These are phyloP conservation scores for Chromobotia macracanthus DNA, from an alignment of 2,797 vertebrate species.

Conservation along the genomic window DNA sequence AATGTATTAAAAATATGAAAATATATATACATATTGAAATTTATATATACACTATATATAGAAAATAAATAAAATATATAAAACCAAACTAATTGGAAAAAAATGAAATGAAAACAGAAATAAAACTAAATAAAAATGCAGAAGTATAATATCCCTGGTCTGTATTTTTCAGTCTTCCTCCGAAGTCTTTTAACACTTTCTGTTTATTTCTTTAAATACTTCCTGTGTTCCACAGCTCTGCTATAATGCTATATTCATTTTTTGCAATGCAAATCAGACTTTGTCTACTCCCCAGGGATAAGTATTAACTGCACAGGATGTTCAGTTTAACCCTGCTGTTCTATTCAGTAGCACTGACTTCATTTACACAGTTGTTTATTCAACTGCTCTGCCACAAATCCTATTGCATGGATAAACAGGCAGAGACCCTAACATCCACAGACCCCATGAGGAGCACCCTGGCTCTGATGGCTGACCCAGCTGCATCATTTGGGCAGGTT, in stretches of 20 bases:
- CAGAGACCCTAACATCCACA: constrained; percentile 30
- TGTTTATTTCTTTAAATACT: constrained; percentile 15
- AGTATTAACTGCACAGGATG: constrained; percentile 14
- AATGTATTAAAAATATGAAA: too few species aligned
- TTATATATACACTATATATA: too few species aligned
- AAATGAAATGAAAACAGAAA: too few species aligned
- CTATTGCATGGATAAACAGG: constrained; percentile 47
- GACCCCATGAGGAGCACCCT: constrained; percentile 34
- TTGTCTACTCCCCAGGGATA: constrained; percentile 7
- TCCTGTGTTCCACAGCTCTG: not conserved
- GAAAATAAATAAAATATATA: not conserved
- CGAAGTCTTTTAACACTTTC: not conserved
- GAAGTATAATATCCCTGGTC: not conserved
- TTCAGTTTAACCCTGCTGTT: constrained; percentile 43
- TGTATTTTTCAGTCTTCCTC: not conserved
- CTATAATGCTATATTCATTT: constrained; percentile 7
- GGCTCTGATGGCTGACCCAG: constrained; percentile 49
- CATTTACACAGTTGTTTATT: constrained; percentile 50
- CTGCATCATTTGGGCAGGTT: constrained; percentile 50
- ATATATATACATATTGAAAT: too few species aligned
- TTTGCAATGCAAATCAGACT: constrained; percentile 37
- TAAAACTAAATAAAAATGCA: not conserved
- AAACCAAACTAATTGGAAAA: not conserved
- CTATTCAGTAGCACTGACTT: constrained; percentile 22
- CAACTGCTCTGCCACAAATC: constrained; percentile 42